A percentile compares a stretch with the other conserved stretches of the same genome.
These are phyloP conservation scores for Echinometra lucunter DNA, from an alignment of 53 echinoderm and acorn worm genomes.

Conservation along the genomic window DNA sequence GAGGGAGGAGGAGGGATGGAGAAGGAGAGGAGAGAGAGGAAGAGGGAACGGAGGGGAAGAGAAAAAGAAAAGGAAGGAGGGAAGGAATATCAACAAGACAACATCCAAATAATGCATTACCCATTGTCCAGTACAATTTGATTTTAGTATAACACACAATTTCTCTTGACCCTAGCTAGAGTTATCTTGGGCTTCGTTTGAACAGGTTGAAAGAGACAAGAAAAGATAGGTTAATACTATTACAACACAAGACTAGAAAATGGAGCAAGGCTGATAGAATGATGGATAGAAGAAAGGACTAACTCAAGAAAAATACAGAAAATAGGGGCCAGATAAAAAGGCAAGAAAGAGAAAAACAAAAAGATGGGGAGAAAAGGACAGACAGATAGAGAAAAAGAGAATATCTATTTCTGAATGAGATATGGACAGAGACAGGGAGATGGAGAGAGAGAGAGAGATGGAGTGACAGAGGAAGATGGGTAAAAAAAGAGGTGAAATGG, in stretches of 20 bases:
- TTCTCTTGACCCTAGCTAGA: too few relatives aligned
- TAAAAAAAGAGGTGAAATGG: neutral
- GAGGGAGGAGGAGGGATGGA: neutral
- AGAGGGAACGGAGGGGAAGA: too few relatives aligned
- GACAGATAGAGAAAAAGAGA: neutral
- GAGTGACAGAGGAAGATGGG: neutral
- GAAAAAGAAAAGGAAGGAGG: neutral
- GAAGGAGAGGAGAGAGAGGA: neutral
- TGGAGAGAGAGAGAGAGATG: neutral
- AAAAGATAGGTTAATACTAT: too few relatives aligned
- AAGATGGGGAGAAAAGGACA: neutral
- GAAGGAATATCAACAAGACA: neutral
- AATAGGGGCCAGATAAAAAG: neutral
- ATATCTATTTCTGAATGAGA: too few relatives aligned
- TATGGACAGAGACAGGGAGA: neutral
- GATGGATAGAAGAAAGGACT: neutral
- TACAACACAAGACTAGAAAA: too few relatives aligned
- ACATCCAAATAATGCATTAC: too few relatives aligned
- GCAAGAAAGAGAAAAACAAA: neutral
- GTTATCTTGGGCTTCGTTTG: too few relatives aligned
- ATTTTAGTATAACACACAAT: too few relatives aligned
- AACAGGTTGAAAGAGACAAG: too few relatives aligned
- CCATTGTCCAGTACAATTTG: too few relatives aligned
- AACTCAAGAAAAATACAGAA: neutral
- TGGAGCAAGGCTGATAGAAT: too few relatives aligned